Evolutionary conservation across 53 echinoderm and acorn worm species (phyloP).

Genomic region (Apostichopus leukothele): DNA sequence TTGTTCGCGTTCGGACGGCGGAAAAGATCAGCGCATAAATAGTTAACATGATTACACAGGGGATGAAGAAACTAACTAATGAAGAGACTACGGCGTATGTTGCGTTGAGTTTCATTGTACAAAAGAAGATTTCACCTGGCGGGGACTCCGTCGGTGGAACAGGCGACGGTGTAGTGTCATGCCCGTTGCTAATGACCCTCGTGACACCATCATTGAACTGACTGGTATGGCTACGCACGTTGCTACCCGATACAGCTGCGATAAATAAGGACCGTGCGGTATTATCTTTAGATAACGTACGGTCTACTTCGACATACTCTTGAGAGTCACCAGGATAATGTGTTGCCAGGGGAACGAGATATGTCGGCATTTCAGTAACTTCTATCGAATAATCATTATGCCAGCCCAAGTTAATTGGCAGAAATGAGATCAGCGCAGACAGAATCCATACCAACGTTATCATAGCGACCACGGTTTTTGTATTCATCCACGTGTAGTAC

Average conservation of each 20-base stretch:
- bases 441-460: constrained; percentile 86
- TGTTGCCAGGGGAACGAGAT: constrained; percentile 27
- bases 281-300: background rate
- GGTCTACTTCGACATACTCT: background rate
- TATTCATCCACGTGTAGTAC: constrained; percentile 95
- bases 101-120: constrained; percentile 85
- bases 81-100: constrained; percentile 93
- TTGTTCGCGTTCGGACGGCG: constrained; percentile 85
- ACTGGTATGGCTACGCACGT: background rate
- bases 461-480: constrained; percentile 64
- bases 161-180: background rate
- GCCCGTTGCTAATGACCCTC: background rate
- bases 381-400: constrained; percentile 52
- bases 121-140: constrained; percentile 54
- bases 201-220: background rate
- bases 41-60: constrained; percentile 92
- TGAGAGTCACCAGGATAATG: too few relatives aligned
- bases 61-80: constrained; percentile 90
- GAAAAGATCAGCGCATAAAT: constrained; percentile 93
- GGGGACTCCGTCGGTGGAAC: constrained; percentile 6
- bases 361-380: constrained; percentile 22
- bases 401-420: constrained; percentile 92
- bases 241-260: background rate
- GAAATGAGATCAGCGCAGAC: constrained; percentile 88
- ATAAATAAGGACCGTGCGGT: background rate